Percentiles rank a stretch among this genome's conserved stretches.
Conservation (phyloP, 2,113 vertebrate genomes). For the Redunca redunca region DNA sequence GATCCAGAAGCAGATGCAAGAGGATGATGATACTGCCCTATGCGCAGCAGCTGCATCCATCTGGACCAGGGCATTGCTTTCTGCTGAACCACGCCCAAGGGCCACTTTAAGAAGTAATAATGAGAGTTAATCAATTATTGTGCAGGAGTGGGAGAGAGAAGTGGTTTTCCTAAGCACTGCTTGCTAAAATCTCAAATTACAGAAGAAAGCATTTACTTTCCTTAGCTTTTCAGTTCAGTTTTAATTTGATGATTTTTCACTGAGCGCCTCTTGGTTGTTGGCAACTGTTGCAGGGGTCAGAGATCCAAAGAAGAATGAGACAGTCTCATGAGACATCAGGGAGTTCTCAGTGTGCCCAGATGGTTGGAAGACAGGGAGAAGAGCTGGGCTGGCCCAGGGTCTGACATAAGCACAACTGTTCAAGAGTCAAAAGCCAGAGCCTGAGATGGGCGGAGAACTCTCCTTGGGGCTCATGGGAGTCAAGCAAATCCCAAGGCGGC, state of each 20-base stretch:
- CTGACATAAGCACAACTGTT: too few relatives aligned
- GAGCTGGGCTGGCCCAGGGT: not conserved
- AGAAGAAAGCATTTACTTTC: not conserved
- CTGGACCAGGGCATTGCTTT: not conserved
- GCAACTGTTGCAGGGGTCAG: not conserved
- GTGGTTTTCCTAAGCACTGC: not conserved
- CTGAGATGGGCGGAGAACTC: not conserved
- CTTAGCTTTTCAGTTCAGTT: not conserved
- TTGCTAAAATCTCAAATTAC: not conserved
- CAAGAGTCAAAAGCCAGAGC: not conserved
- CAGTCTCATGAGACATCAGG: not conserved
- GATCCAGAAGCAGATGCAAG: not conserved
- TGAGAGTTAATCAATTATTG: not conserved
- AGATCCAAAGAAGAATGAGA: not conserved
- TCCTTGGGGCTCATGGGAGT: not conserved
- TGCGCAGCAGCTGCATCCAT: fast-evolving
- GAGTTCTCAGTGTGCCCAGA: not conserved
- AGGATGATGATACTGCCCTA: not conserved
- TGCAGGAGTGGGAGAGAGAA: not conserved
- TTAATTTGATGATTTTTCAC: not conserved
- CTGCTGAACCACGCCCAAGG: not conserved
- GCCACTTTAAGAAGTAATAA: not conserved
- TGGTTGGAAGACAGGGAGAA: not conserved
- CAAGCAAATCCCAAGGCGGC: not conserved
- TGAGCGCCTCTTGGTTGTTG: not conserved